Base-by-base conservation (phyloP, 2,113 vertebrate species). In the Oreotragus oreotragus region DNA sequence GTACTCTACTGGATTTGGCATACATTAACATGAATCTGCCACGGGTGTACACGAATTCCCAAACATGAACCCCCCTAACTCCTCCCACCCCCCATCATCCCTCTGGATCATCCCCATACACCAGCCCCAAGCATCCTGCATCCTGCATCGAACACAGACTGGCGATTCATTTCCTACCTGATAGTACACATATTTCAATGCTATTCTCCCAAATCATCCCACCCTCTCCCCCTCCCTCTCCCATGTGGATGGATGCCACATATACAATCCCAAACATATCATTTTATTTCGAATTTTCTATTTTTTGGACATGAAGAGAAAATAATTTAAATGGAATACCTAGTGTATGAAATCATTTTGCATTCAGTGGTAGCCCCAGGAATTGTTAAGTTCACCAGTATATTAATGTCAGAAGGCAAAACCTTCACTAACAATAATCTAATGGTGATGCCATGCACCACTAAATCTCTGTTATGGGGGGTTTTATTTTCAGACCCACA, bases 251-350 rank as follows among this genome's bases (percentile, higher is more conserved):
- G n/a, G 36, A 76, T 89, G 45, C 13, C 47, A 58, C 2, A 45
- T 6, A 47, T 36, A 58, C 1, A 77, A 76, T 60, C 3, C 83
- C 7, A 84, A 58, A 70, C 87, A 11, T 60, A 55, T 47, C 45
- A 62, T 88, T 84, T 70, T 85, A 53, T 89, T 96, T 45, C 64
- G 5, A 94, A 96, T 87, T 91, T 94, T 85, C 43, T 57, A 88
- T 91, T 77, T 27, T 16, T 76, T 92, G 21, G 55, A 21, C 53
- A 86, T 79, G 57, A 84, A 66, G 17, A 87, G 77, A 73, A 93
- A 96, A 73, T 81, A 53, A 88, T 87, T 80, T 88, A 73, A 94
- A 55, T n/a, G 45, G 43, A 88, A 83, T 70, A 39, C 84, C 49
- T 21, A 89, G 39, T 16, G 36, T 43, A 92, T 66, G 76, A 92